Base-by-base conservation (phyloP, 2,888 invertebrate species). In the Andricus curvator region DNA sequence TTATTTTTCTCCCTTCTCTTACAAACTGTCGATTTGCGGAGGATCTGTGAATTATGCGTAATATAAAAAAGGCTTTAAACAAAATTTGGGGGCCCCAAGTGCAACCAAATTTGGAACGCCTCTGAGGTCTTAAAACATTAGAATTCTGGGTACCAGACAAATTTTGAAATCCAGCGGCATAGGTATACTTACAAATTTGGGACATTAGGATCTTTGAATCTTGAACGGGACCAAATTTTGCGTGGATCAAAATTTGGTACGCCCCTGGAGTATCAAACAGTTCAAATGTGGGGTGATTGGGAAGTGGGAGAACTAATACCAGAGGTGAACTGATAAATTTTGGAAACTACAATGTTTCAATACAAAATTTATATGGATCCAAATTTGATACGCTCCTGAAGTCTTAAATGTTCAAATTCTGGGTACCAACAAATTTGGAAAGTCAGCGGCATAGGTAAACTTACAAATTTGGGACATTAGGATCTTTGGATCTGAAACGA, bases 1-100 rank as follows among this genome's bases (percentile, higher is more conserved):
- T 81, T 65, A 82, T 78, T 60, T 67, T 44, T 70, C 44, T 70
- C 51, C 70, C 70, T 70, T 51, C 70, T 74, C 74, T 74, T 20
- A n/a, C 15, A 56, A 56, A 56, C 33, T 15, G 17, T 41, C 67
- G n/a, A 41, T 56, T 74, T 56, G n/a, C n/a, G 33, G 37, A 74
- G 13, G 29, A 74, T 74, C 64, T 64, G 17, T 8, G 29, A 25
- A 64, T 29, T 64, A 29, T 22, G 22, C 11, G 4, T 60, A 22
- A 1, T 11, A 60, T 60, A 22, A 4, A 60, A 60, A 60, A 22
- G 4, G 4, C 2, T 2, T 22, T n/a, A 0, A 60, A 60, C n/a
- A 60, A 60, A 11, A 22, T 1, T 4, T 22, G 11, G 22, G 2
- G 11, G 60, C 60, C 22, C 22, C 60, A 60, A 17, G 17, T 4